Conservation (phyloP, 2,888 invertebrate species). For the Apeira syringaria region DNA sequence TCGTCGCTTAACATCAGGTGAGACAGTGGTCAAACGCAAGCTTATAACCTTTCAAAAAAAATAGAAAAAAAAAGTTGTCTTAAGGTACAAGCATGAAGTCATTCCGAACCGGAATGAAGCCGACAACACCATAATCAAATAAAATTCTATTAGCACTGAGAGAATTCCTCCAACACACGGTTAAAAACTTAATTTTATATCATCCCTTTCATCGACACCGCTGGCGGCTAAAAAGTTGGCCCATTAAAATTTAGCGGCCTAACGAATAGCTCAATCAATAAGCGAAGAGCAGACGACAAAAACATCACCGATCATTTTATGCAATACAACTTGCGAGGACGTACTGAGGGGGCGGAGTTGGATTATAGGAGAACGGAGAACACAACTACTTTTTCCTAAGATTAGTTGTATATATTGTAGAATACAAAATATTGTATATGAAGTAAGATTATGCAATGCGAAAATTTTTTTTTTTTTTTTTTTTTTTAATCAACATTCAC, state of each 20-base stretch:
- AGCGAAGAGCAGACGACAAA: constrained; percentile 41
- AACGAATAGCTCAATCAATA: constrained; percentile 58
- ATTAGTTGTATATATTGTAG: too few species aligned
- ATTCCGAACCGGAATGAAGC: neutral
- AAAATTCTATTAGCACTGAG: constrained; percentile 9
- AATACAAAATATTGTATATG: too few species aligned
- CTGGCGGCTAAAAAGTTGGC: constrained; percentile 29
- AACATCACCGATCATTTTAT: constrained; percentile 31
- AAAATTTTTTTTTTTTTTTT: too few species aligned
- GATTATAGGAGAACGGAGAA: too few species aligned
- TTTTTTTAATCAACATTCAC: too few species aligned
- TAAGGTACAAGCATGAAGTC: neutral
- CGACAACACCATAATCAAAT: neutral
- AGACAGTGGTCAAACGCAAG: too few species aligned
- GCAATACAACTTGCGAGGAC: constrained; percentile 7
- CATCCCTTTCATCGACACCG: constrained; percentile 38
- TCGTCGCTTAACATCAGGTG: too few species aligned
- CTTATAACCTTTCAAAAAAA: too few species aligned
- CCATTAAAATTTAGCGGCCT: constrained; percentile 52
- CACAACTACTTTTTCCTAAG: too few species aligned
- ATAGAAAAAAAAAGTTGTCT: too few species aligned
- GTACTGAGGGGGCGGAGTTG: constrained; percentile 8
- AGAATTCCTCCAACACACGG: constrained; percentile 1
- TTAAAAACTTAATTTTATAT: constrained; percentile 25
- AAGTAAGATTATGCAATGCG: too few species aligned